Base-by-base conservation (phyloP, 2,113 vertebrate genomes). In the Oxyruncus cristatus region DNA sequence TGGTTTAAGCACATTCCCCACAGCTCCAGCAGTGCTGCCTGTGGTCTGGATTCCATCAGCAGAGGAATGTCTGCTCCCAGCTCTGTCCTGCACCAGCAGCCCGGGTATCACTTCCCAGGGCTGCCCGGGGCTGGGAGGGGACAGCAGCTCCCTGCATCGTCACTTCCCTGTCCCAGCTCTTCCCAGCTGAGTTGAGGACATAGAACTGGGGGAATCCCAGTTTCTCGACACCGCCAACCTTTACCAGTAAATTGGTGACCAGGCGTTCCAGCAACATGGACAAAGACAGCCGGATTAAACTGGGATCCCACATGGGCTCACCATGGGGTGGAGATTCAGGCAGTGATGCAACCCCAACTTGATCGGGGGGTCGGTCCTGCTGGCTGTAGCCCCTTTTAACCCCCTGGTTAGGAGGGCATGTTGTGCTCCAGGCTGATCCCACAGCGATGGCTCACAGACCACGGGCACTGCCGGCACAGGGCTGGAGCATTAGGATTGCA, bases 201-300 rank as follows among this genome's bases (percentile, higher is more conserved):
- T 0, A 8, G 42, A 41, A 33, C 56, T 63, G 61, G 42, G 56
- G 27, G 12, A 65, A 68, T 59, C 66, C 47, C 46, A 46, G 20
- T 30, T 47, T 49, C 28, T 32, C 2, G 0, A 3, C 20, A 22
- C 11, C 33, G 6, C 46, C 23, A 12, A 9, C 28, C 27, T 56
- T 87, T 35, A 46, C 0, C 0, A 71, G 65, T 7, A 41, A 79
- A 68, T 12, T 3, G 33, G 37, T 12, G 9, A n/a, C 33, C 0
- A 8, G 37, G 7, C 5, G 0, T 47, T 22, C 58, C 53, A 52
- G 58, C 1, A 3, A 28, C 0, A 0, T 3, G 3, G 26, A 13
- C 21, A n/a, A 8, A 0, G 14, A 19, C 85, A 42, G 35, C 0
- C 0, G 37, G 53, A 16, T 41, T 44, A 20, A 90, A 62, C 8